phyloP scores from a whole-genome alignment of 2,797 vertebrate genomes.

The Mormyrops attenuatus region DNA sequence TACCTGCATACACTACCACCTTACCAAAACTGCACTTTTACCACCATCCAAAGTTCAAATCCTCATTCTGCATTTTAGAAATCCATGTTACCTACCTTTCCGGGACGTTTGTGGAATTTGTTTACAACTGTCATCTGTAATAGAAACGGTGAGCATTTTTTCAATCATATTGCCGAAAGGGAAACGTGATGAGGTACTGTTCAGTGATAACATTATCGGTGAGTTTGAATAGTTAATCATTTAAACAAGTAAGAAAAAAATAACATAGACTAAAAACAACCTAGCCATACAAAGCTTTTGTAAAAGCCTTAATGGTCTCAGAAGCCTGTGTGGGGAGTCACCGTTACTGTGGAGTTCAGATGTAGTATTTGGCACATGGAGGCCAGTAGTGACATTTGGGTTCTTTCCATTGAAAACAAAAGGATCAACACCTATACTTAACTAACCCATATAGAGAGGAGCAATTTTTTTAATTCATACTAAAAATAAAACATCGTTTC shows the following conservation, averaged over 20 bases:
- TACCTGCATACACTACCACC: not conserved
- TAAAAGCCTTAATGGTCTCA: not conserved
- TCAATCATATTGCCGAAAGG: not conserved
- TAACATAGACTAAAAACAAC: not conserved
- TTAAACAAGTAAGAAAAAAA: not conserved
- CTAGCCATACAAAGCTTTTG: not conserved
- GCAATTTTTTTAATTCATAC: not conserved
- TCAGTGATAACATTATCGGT: not conserved
- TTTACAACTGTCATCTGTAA: conserved; percentile 48
- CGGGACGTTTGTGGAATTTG: conserved; percentile 79
- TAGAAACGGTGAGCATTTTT: conserved; percentile 25
- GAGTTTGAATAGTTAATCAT: not conserved
- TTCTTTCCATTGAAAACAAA: conserved; percentile 27
- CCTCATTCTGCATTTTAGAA: not conserved
- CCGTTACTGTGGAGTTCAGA: conserved; percentile 20
- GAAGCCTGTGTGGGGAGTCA: not conserved
- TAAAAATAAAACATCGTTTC: not conserved
- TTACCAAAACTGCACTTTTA: not conserved
- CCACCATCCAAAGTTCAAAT: not conserved
- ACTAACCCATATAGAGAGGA: conserved; percentile 34
- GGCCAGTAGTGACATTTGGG: conserved; percentile 23
- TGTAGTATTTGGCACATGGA: conserved; percentile 25
- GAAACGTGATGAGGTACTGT: not conserved
- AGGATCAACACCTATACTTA: conserved; percentile 34
- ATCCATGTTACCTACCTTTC: conserved; percentile 69